A percentile compares a stretch with the other conserved stretches of the same genome.
Evolutionary conservation across 2,113 vertebrate genomes (phyloP).

Genomic region (Rattus rattus): DNA sequence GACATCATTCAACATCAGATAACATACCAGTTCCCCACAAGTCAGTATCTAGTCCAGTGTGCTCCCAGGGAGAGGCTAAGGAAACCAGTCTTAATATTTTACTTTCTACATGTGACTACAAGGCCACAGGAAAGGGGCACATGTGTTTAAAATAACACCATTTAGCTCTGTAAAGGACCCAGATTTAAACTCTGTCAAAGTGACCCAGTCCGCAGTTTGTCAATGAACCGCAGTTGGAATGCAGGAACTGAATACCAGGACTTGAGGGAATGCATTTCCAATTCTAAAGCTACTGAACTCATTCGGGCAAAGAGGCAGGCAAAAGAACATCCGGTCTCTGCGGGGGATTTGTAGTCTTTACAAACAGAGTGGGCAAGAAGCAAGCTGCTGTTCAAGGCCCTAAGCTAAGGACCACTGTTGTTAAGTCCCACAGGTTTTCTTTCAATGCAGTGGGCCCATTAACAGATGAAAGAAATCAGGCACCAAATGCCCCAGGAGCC

Average conservation of each 20-base stretch:
- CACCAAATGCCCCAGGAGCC: slow-evolving; percentile 64
- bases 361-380: slow-evolving; percentile 67
- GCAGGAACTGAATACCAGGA: not conserved
- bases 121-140: not conserved
- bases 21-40: not conserved
- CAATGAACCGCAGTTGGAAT: not conserved
- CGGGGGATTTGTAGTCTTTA: slow-evolving; percentile 78
- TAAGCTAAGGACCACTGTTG: slow-evolving; percentile 59
- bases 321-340: slow-evolving; percentile 83
- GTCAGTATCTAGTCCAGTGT: not conserved
- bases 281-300: slow-evolving; percentile 67
- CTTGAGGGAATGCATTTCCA: slow-evolving; percentile 55
- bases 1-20: not conserved
- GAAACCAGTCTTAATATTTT: not conserved
- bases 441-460: not conserved
- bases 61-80: not conserved
- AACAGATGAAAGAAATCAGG: slow-evolving; percentile 69
- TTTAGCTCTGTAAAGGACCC: slow-evolving; percentile 38
- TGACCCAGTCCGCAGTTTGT: not conserved
- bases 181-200: not conserved
- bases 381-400: slow-evolving; percentile 70
- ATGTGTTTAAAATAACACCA: slow-evolving; percentile 39
- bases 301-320: slow-evolving; percentile 74
- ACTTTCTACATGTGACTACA: not conserved
- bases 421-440: not conserved